Evolutionary conservation across 2,113 vertebrate genomes (phyloP).

Genomic region (Anguilla japonica): DNA sequence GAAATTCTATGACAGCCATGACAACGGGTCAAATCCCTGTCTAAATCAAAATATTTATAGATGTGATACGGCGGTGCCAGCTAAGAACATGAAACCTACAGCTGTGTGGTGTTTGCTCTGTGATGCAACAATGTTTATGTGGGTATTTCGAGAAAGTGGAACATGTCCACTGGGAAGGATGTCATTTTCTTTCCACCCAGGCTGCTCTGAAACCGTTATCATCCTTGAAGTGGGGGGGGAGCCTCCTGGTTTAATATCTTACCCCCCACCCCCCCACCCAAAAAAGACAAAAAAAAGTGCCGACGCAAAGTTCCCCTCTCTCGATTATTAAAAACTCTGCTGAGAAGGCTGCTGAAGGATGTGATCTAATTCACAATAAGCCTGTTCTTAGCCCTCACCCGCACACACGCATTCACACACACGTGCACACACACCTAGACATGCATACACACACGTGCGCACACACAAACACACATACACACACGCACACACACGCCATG

Average conservation of each 20-base stretch:
- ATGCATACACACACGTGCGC: too few species aligned
- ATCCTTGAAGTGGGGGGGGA: not conserved
- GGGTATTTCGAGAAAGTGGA: conserved; percentile 19
- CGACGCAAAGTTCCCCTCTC: not conserved
- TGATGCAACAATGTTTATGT: conserved; percentile 17
- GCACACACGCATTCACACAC: too few species aligned
- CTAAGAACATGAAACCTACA: conserved; percentile 1
- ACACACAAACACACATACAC: not conserved
- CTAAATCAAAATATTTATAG: conserved; percentile 7
- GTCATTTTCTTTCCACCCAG: conserved; percentile 3
- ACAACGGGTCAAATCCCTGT: not conserved
- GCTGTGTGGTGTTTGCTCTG: not conserved
- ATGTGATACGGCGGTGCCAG: not conserved
- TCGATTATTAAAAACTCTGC: not conserved
- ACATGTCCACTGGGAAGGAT: conserved; percentile 16
- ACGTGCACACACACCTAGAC: too few species aligned
- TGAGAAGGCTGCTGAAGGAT: not conserved
- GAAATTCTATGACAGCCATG: not conserved
- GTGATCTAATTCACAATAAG: not conserved
- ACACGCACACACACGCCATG: too few species aligned
- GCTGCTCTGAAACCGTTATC: conserved; percentile 5
- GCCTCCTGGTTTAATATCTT: conserved; percentile 13
- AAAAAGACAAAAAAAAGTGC: not conserved
- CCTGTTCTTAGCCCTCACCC: not conserved
- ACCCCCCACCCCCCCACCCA: not conserved